These are phyloP conservation scores for Cladorhizidae sp. DNA, from an alignment of 37 sponge, comb jelly and placozoan genomes.

Conservation along the genomic window DNA sequence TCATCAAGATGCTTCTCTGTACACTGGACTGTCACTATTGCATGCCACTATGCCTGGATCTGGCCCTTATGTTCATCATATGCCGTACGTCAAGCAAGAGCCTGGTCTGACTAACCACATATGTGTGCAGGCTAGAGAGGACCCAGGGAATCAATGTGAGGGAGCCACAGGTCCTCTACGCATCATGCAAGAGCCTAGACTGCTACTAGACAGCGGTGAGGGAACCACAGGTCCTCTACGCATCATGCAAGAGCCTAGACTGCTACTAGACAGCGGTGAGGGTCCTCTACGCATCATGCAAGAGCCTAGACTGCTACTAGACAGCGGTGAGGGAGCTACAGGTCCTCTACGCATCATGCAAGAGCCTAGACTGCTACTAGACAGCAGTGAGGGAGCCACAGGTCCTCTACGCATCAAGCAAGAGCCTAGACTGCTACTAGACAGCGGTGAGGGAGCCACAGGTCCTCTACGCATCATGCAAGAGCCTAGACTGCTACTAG, in stretches of 20 bases:
- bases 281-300: neutral
- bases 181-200: constrained; percentile 10
- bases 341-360: too few relatives aligned
- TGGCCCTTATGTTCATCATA: neutral
- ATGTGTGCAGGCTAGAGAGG: too few relatives aligned
- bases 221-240: neutral
- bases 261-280: neutral
- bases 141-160: too few relatives aligned
- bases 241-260: constrained; percentile 5
- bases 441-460: neutral
- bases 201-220: neutral
- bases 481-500: neutral
- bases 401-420: neutral
- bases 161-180: neutral
- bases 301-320: neutral
- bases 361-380: too few relatives aligned
- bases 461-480: neutral
- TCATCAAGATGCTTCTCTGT: too few relatives aligned
- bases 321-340: neutral
- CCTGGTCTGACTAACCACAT: neutral
- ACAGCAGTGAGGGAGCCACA: too few relatives aligned
- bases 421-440: neutral
- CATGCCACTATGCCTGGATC: too few relatives aligned
- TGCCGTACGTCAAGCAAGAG: constrained; percentile 1
- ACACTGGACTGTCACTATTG: too few relatives aligned